A percentile compares a stretch with the other conserved stretches of the same genome.
Conservation (phyloP, 1,140 invertebrate species). For the Aphis craccivora region DNA sequence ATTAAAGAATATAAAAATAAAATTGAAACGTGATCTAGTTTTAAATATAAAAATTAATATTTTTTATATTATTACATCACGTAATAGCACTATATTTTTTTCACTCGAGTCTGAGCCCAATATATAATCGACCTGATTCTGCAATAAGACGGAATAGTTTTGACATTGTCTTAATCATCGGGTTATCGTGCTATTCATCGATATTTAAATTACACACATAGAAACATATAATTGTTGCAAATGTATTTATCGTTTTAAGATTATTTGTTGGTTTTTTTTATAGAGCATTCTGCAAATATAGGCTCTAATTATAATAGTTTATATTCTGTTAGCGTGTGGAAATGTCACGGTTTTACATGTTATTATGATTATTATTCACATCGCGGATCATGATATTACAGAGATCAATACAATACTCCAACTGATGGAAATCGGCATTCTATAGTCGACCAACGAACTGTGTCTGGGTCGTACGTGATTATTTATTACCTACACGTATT, state of each 20-base stretch:
- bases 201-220: not conserved
- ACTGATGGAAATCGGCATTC: not conserved
- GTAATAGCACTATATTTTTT: not conserved
- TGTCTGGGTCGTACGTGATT: not conserved
- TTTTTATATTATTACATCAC: not conserved
- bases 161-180: not conserved
- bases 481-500: conserved; percentile 10
- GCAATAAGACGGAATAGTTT: not conserved
- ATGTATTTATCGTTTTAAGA: not conserved
- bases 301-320: not conserved
- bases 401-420: not conserved
- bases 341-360: not conserved
- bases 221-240: not conserved
- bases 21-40: conserved; percentile 17
- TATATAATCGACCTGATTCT: not conserved
- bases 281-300: not conserved
- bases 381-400: not conserved
- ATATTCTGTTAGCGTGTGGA: not conserved
- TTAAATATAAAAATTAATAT: conserved; percentile 1
- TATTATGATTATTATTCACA: conserved; percentile 13
- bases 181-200: not conserved
- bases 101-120: not conserved
- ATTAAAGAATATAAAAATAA: conserved; percentile 15
- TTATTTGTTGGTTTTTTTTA: not conserved
- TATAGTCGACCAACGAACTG: not conserved